A percentile compares a stretch with the other conserved stretches of the same genome.
Conservation (phyloP, 2,888 invertebrate genomes). For the Pyrrhia umbra region DNA sequence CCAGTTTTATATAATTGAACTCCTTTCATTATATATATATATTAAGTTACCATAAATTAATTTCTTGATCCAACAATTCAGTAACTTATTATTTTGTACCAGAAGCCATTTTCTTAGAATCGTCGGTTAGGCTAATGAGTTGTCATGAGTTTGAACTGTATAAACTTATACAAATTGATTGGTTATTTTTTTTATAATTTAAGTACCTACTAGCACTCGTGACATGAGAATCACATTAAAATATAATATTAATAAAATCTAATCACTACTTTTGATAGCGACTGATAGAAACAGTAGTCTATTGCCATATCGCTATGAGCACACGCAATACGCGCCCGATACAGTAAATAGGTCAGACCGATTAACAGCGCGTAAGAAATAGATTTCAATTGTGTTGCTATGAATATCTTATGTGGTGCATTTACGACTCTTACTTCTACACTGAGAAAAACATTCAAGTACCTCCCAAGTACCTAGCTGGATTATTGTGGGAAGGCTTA, state of each 20-base stretch:
- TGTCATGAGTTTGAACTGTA: not conserved
- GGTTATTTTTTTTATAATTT: not conserved
- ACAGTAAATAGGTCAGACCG: constrained; percentile 73
- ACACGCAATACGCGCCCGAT: constrained; percentile 65
- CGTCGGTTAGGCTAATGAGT: too few species aligned
- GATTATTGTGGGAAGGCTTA: not conserved
- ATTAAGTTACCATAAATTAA: constrained; percentile 29
- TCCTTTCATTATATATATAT: constrained; percentile 42
- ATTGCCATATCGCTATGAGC: constrained; percentile 45
- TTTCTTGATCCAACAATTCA: constrained; percentile 30
- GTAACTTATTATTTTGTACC: constrained; percentile 1
- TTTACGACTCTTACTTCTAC: constrained; percentile 3
- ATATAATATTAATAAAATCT: too few species aligned
- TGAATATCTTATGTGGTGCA: constrained; percentile 42
- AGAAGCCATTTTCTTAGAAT: not conserved
- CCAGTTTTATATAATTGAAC: constrained; percentile 44
- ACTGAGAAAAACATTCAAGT: not conserved
- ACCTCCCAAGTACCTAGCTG: too few species aligned
- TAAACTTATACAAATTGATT: too few species aligned
- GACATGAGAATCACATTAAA: not conserved
- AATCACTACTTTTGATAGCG: not conserved
- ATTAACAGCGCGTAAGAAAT: constrained; percentile 74
- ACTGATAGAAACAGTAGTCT: constrained; percentile 26
- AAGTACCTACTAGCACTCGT: too few species aligned
- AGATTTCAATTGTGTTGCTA: constrained; percentile 70